These are phyloP conservation scores for Panzeria rudis DNA, from an alignment of 2,888 invertebrate species.

Conservation along the genomic window DNA sequence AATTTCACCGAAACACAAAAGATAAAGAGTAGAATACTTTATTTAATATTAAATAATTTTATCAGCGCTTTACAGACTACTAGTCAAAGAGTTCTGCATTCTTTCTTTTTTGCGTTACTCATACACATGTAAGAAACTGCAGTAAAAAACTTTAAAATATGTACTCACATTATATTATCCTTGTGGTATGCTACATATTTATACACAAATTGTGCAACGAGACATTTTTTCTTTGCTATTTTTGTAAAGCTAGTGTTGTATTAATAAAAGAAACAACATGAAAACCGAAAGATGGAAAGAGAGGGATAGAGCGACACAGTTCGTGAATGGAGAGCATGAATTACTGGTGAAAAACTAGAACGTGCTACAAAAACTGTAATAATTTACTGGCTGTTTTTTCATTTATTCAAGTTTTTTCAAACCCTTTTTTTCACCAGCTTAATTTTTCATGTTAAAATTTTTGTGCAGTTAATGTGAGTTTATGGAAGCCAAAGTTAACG, in stretches of 20 bases:
- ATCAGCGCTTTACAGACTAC: slow-evolving; percentile 60
- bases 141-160: neutral
- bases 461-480: slow-evolving; percentile 22
- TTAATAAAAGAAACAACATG: slow-evolving; percentile 5
- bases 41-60: slow-evolving; percentile 66
- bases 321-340: neutral
- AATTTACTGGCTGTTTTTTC: slow-evolving; percentile 56
- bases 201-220: slow-evolving; percentile 16
- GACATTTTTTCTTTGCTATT: neutral
- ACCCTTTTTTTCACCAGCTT: slow-evolving; percentile 6
- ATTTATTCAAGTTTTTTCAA: neutral
- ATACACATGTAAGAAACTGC: neutral
- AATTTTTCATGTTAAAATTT: slow-evolving; percentile 25
- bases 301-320: neutral
- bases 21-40: slow-evolving; percentile 8
- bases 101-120: neutral
- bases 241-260: neutral
- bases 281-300: neutral
- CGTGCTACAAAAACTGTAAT: slow-evolving; percentile 30
- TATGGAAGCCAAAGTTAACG: slow-evolving; percentile 7
- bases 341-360: slow-evolving; percentile 28
- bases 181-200: slow-evolving; percentile 41
- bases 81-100: slow-evolving; percentile 41
- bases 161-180: neutral
- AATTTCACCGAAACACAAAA: neutral